These are phyloP conservation scores for Dexiosoma caninum DNA, from an alignment of 2,888 invertebrate genomes.

Conservation along the genomic window DNA sequence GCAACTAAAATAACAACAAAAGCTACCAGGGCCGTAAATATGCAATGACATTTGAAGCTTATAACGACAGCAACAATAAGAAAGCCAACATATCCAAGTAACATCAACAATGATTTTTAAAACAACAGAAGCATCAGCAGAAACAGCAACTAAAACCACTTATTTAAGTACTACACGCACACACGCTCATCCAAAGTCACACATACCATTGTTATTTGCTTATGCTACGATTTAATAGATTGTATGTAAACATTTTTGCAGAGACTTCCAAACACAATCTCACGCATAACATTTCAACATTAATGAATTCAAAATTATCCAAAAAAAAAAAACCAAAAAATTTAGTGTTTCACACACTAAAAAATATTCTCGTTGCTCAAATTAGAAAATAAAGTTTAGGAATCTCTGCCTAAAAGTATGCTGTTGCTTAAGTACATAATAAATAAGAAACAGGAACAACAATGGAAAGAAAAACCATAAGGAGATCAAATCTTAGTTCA, in stretches of 20 bases:
- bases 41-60: slow-evolving; percentile 56
- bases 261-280: no score
- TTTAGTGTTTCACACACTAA: no score
- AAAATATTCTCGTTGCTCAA: no score
- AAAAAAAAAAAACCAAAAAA: no score
- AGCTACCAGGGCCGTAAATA: slow-evolving; percentile 35
- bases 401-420: slow-evolving; percentile 4
- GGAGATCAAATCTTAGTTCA: not conserved
- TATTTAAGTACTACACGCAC: no score
- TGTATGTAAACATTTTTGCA: not conserved
- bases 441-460: slow-evolving; percentile 9
- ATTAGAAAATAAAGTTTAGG: not conserved
- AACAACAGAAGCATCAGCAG: slow-evolving; percentile 20
- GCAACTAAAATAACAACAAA: slow-evolving; percentile 1
- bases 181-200: not conserved
- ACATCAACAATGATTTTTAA: slow-evolving; percentile 23
- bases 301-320: no score
- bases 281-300: no score
- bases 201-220: slow-evolving; percentile 9
- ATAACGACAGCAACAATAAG: slow-evolving; percentile 3
- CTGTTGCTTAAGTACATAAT: slow-evolving; percentile 24
- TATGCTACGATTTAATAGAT: slow-evolving; percentile 21
- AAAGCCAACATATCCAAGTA: not conserved
- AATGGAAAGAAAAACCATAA: not conserved
- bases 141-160: not conserved